Percentiles rank a stretch among this genome's conserved stretches.
These are phyloP conservation scores for Drosophila rhopaloa DNA, from an alignment of 1,140 invertebrate species.

Conservation along the genomic window DNA sequence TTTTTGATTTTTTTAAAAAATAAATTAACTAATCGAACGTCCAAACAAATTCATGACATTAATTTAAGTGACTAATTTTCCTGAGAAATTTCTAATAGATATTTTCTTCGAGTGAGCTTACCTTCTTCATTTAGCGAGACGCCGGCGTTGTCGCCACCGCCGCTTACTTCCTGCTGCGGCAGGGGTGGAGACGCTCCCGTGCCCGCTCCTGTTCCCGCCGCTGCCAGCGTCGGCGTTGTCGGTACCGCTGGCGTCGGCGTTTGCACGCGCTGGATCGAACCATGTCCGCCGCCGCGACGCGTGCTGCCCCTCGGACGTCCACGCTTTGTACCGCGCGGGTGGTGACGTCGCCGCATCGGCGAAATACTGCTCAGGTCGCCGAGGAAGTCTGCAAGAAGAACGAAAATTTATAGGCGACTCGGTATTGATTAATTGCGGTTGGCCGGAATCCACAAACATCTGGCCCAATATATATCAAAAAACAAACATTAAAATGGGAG, in stretches of 20 bases:
- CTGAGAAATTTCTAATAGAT: neutral
- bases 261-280: slow-evolving; percentile 65
- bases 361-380: slow-evolving; percentile 68
- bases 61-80: too few relatives aligned
- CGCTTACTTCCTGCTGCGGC: slow-evolving; percentile 64
- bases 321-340: slow-evolving; percentile 87
- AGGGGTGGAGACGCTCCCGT: slow-evolving; percentile 41
- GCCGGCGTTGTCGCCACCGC: slow-evolving; percentile 43
- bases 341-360: slow-evolving; percentile 85
- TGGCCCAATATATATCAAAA: slow-evolving; percentile 50
- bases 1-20: too few relatives aligned
- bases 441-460: slow-evolving; percentile 45
- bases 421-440: slow-evolving; percentile 77
- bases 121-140: slow-evolving; percentile 56
- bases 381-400: slow-evolving; percentile 72
- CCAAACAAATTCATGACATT: too few relatives aligned
- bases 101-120: slow-evolving; percentile 47
- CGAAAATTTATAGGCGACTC: slow-evolving; percentile 58
- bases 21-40: too few relatives aligned
- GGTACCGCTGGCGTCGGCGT: slow-evolving; percentile 48
- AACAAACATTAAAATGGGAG: slow-evolving; percentile 37
- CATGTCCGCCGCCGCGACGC: slow-evolving; percentile 78
- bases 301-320: slow-evolving; percentile 89
- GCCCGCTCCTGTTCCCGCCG: slow-evolving; percentile 29
- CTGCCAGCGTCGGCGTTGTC: slow-evolving; percentile 15